Evolutionary conservation across 2,797 vertebrate genomes (phyloP).

Genomic region (Parauchenoglanis ngamensis): DNA sequence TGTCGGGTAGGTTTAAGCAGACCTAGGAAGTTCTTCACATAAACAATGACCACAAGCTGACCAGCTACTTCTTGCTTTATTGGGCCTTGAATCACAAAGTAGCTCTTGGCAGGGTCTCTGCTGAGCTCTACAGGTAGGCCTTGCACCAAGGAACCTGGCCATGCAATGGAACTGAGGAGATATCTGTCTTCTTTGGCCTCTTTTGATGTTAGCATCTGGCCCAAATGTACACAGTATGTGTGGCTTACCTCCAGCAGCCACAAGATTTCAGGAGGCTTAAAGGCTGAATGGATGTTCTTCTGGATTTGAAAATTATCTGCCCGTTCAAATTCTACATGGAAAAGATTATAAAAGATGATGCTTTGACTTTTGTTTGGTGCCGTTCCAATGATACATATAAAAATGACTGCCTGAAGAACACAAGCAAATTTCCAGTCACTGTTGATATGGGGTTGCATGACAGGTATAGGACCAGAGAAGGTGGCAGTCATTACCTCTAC

Average conservation of each 20-base stretch:
- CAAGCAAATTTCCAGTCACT: too few species aligned
- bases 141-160: slow-evolving; percentile 75
- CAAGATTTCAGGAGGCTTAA: slow-evolving; percentile 59
- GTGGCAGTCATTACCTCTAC: too few species aligned
- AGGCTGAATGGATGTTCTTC: slow-evolving; percentile 70
- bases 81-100: slow-evolving; percentile 79
- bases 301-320: slow-evolving; percentile 79
- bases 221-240: slow-evolving; percentile 81
- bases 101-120: slow-evolving; percentile 84
- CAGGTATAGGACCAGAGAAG: too few species aligned
- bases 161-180: slow-evolving; percentile 80
- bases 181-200: slow-evolving; percentile 83
- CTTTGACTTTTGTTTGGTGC: too few species aligned
- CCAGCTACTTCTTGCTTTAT: slow-evolving; percentile 80
- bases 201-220: slow-evolving; percentile 76
- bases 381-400: too few species aligned
- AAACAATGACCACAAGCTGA: slow-evolving; percentile 84
- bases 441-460: too few species aligned
- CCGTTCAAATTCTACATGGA: slow-evolving; percentile 81
- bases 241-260: slow-evolving; percentile 64
- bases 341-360: not conserved
- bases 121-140: slow-evolving; percentile 74
- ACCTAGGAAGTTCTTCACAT: slow-evolving; percentile 87
- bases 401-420: too few species aligned
- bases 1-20: slow-evolving; percentile 90